Conservation (phyloP, 2,797 vertebrate species). For the Hylomyscus alleni region DNA sequence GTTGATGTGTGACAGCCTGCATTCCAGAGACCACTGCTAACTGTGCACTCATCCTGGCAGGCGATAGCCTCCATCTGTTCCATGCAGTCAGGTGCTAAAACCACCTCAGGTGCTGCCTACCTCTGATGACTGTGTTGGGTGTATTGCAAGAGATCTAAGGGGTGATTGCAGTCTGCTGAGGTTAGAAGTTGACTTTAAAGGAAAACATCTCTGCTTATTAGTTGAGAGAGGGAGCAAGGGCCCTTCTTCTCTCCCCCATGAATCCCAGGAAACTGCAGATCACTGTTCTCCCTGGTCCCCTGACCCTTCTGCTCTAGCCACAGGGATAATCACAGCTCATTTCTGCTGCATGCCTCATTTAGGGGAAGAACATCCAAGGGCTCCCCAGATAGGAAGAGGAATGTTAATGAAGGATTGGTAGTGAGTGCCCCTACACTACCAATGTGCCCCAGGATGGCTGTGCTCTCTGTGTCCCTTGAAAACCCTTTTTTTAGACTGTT, state of each 20-base stretch:
- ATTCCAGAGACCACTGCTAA: not conserved
- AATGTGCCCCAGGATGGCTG: not conserved
- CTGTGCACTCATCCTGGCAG: not conserved
- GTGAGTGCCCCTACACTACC: not conserved
- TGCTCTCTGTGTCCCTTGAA: not conserved
- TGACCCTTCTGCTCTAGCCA: conserved; percentile 13
- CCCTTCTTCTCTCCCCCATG: not conserved
- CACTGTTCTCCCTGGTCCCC: not conserved
- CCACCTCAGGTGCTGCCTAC: not conserved
- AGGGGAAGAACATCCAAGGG: conserved; percentile 28
- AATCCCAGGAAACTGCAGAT: conserved; percentile 52
- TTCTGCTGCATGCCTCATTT: conserved; percentile 65
- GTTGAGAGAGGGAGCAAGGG: not conserved
- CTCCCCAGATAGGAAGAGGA: conserved; percentile 20
- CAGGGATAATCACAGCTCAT: conserved; percentile 64
- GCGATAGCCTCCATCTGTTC: not conserved
- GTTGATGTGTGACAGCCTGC: not conserved
- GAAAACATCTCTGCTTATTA: not conserved
- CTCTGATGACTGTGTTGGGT: not conserved
- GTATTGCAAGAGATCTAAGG: not conserved
- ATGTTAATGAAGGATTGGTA: not conserved
- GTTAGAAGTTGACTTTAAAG: conserved; percentile 14
- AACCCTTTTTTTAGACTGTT: not conserved
- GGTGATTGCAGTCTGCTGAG: not conserved
- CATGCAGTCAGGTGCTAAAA: not conserved